phyloP scores from a whole-genome alignment of 2,888 invertebrate genomes.

The Drepanosiphum platanoidis region DNA sequence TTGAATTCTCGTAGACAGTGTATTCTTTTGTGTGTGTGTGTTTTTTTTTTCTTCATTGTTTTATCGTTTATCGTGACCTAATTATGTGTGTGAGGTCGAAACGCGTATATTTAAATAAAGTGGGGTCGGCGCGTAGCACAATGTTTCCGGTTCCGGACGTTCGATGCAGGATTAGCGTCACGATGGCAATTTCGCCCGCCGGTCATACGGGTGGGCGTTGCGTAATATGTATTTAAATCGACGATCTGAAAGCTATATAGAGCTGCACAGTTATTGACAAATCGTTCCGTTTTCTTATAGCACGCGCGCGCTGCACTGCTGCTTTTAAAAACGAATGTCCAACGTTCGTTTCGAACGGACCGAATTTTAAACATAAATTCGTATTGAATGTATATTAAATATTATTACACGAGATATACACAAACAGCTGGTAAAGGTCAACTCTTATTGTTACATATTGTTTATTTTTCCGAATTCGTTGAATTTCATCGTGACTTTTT shows the following conservation, averaged over 20 bases:
- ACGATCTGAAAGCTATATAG: not conserved
- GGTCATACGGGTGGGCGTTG: not conserved
- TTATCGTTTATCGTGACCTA: not conserved
- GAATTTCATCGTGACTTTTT: too few relatives aligned
- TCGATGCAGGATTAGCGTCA: not conserved
- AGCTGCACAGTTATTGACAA: not conserved
- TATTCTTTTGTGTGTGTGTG: too few relatives aligned
- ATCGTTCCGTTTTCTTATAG: not conserved
- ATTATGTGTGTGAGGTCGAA: not conserved
- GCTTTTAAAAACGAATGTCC: too few relatives aligned
- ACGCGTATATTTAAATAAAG: not conserved
- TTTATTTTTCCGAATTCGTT: too few relatives aligned
- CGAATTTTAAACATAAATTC: too few relatives aligned
- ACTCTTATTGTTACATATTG: too few relatives aligned
- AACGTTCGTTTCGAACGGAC: too few relatives aligned
- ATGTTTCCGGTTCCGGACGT: not conserved
- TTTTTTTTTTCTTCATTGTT: not conserved
- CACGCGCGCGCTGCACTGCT: too few relatives aligned
- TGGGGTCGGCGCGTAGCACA: not conserved
- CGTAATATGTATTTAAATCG: not conserved
- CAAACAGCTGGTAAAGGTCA: too few relatives aligned
- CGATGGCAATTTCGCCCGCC: not conserved
- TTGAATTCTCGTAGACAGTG: too few relatives aligned
- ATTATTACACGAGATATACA: too few relatives aligned
- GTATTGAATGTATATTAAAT: too few relatives aligned